Evolutionary conservation across 2,888 invertebrate genomes (phyloP).

Genomic region (Leptopilina syphax): DNA sequence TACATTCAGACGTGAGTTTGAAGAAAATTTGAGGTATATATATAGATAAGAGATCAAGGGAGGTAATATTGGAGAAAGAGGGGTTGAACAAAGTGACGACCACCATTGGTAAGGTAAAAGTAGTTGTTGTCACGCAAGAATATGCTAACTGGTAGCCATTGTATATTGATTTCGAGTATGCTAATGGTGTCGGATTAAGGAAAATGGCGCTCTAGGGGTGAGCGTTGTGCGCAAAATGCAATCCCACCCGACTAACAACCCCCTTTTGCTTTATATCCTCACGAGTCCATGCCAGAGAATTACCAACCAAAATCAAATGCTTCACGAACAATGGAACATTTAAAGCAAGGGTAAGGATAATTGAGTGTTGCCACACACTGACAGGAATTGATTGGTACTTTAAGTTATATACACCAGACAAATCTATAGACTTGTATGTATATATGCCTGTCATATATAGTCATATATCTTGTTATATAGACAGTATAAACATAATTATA

Average conservation of each 20-base stretch:
- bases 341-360: not conserved
- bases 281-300: not conserved
- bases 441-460: no score
- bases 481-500: no score
- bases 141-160: conserved; percentile 66
- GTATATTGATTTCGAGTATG: conserved; percentile 70
- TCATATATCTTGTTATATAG: no score
- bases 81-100: conserved; percentile 16
- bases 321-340: not conserved
- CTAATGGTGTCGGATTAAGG: conserved; percentile 56
- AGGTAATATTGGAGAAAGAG: not conserved
- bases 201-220: conserved; percentile 62
- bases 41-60: conserved; percentile 14
- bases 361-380: not conserved
- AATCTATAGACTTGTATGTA: no score
- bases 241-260: conserved; percentile 43
- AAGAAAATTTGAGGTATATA: no score
- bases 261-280: not conserved
- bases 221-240: conserved; percentile 54
- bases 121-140: conserved; percentile 22
- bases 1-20: no score
- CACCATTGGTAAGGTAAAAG: conserved; percentile 8
- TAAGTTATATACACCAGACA: not conserved
- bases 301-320: not conserved
- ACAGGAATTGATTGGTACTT: not conserved